Percentiles rank a stretch among this genome's conserved stretches.
Conservation (phyloP, 2,888 invertebrate genomes). For the Adela reaumurella region DNA sequence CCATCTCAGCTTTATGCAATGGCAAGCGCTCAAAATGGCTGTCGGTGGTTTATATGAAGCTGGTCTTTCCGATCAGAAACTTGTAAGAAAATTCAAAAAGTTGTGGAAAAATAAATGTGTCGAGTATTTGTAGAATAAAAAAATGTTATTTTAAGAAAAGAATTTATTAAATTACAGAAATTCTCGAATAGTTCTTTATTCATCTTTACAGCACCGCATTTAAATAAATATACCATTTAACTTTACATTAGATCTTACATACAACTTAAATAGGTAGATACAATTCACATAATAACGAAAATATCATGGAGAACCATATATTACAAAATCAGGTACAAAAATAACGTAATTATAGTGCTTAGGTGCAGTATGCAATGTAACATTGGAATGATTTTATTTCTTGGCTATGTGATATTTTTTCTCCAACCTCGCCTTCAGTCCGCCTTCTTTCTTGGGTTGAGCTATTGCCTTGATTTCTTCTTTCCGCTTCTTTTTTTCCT, state of each 20-base stretch:
- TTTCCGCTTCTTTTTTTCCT: constrained; percentile 59
- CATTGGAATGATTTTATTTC: constrained; percentile 11
- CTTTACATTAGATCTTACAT: too few relatives aligned
- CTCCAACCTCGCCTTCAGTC: constrained; percentile 62
- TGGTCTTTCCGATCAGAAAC: constrained; percentile 26
- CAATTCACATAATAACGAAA: constrained; percentile 7
- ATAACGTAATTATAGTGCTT: neutral
- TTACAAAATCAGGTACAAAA: constrained; percentile 1
- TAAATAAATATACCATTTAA: constrained; percentile 10
- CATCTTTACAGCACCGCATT: constrained; percentile 33
- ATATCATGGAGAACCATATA: constrained; percentile 21
- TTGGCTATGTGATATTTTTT: constrained; percentile 56
- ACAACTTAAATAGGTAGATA: too few relatives aligned
- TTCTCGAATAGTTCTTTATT: constrained; percentile 2
- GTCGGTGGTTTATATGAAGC: constrained; percentile 25
- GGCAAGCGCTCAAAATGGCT: constrained; percentile 45
- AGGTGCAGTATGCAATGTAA: constrained; percentile 12
- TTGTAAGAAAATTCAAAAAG: constrained; percentile 32
- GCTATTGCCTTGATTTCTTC: constrained; percentile 49
- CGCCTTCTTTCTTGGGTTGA: constrained; percentile 61
- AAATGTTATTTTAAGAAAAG: too few relatives aligned
- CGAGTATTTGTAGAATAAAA: constrained; percentile 17
- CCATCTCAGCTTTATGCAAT: constrained; percentile 52
- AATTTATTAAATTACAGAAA: too few relatives aligned
- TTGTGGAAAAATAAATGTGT: constrained; percentile 45